Percentiles rank a stretch among this genome's conserved stretches.
Conservation (phyloP, 2,888 invertebrate species). For the Limnephilus marmoratus region DNA sequence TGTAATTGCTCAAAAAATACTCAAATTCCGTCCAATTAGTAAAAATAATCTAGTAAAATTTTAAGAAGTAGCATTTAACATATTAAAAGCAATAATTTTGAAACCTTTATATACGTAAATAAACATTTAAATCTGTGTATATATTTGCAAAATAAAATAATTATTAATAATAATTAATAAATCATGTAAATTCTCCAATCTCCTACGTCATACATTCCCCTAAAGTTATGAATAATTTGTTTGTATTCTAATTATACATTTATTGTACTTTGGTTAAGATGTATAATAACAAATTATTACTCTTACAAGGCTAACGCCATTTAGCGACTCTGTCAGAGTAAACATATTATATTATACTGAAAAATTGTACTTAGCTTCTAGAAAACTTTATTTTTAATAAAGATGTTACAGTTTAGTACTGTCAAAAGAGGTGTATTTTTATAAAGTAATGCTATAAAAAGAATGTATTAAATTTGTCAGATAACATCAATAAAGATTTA, state of each 20-base stretch:
- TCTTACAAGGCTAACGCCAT: neutral
- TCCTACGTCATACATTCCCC: neutral
- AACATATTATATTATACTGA: neutral
- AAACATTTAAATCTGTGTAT: neutral
- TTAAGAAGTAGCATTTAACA: neutral
- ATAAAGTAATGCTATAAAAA: neutral
- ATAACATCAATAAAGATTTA: neutral
- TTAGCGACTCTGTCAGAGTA: neutral
- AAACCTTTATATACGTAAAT: conserved; percentile 21
- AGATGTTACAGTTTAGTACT: neutral
- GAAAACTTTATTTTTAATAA: neutral
- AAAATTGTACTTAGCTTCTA: neutral
- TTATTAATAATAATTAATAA: neutral
- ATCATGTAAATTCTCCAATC: neutral
- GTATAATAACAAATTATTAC: neutral
- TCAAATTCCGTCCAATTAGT: conserved; percentile 12
- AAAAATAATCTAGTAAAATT: neutral
- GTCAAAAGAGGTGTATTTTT: neutral
- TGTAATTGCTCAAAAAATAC: conserved; percentile 40
- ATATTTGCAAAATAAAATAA: neutral
- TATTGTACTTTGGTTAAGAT: neutral
- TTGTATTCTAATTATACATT: neutral
- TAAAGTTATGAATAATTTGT: neutral
- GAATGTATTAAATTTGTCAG: neutral
- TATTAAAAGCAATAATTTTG: conserved; percentile 19